phyloP scores from a whole-genome alignment of 2,888 invertebrate species.

The Priocnemis perturbator region DNA sequence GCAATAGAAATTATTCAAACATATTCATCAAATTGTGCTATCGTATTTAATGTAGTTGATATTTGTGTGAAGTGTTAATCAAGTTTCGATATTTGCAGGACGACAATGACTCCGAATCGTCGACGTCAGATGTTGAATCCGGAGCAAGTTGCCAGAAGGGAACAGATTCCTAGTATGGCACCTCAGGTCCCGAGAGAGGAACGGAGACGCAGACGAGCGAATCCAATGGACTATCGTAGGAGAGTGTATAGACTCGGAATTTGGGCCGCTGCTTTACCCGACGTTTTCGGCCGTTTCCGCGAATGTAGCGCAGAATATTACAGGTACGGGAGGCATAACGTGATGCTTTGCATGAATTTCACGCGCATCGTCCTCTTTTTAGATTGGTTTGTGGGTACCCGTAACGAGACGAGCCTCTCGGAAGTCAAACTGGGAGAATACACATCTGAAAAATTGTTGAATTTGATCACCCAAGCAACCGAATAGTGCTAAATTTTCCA shows the following conservation, averaged over 20 bases:
- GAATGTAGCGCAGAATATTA: constrained; percentile 86
- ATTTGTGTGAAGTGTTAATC: too few relatives aligned
- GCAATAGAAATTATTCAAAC: too few relatives aligned
- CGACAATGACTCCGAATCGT: constrained; percentile 82
- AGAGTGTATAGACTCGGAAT: constrained; percentile 84
- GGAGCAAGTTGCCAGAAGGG: constrained; percentile 61
- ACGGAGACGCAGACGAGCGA: constrained; percentile 54
- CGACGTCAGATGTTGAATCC: constrained; percentile 73
- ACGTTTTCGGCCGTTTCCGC: constrained; percentile 83
- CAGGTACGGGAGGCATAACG: constrained; percentile 76
- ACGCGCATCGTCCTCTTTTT: neutral
- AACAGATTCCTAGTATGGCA: constrained; percentile 58
- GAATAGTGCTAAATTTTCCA: too few relatives aligned
- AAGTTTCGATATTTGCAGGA: too few relatives aligned
- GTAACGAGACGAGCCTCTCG: too few relatives aligned
- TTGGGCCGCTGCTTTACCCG: constrained; percentile 84
- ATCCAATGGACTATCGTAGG: constrained; percentile 61
- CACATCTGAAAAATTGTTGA: too few relatives aligned
- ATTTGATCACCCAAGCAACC: too few relatives aligned
- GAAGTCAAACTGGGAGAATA: too few relatives aligned
- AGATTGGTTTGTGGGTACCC: too few relatives aligned
- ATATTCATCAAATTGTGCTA: neutral
- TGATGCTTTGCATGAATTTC: neutral
- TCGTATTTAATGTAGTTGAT: too few relatives aligned
- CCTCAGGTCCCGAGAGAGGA: constrained; percentile 59